These are phyloP conservation scores for Lithobates pipiens DNA, from an alignment of 2,797 vertebrate genomes.

Conservation along the genomic window DNA sequence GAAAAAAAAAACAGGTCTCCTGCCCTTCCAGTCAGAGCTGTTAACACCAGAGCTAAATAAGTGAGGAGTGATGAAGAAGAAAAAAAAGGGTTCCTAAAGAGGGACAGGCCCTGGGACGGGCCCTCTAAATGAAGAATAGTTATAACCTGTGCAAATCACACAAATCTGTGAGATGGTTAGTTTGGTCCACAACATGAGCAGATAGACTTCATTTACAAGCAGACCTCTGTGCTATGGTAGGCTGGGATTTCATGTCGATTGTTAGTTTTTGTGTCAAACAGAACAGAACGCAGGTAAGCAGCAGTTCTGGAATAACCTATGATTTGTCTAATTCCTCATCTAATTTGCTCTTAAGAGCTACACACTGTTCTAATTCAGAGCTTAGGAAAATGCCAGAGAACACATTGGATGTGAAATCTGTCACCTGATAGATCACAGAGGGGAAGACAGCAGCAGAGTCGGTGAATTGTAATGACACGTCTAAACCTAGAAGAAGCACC, in stretches of 20 bases:
- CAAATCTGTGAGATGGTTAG: too few species aligned
- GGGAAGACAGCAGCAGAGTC: background rate
- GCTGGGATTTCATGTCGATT: background rate
- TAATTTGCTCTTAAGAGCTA: background rate
- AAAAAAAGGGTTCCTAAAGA: too few species aligned
- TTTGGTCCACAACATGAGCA: too few species aligned
- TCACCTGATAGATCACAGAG: background rate
- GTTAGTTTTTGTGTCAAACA: background rate
- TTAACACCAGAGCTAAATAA: too few species aligned
- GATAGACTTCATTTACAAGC: too few species aligned
- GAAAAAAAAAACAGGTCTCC: too few species aligned
- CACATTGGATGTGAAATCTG: background rate
- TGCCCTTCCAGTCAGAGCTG: too few species aligned
- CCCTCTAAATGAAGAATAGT: too few species aligned
- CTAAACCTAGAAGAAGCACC: background rate
- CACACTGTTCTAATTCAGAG: background rate
- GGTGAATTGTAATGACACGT: background rate
- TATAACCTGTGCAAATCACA: too few species aligned
- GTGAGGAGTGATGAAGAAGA: too few species aligned
- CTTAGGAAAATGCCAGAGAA: background rate
- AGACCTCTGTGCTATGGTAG: too few species aligned
- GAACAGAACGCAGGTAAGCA: background rate
- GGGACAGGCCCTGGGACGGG: too few species aligned
- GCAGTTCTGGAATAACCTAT: background rate
- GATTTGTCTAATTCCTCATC: background rate